Conservation (phyloP, 2,797 vertebrate genomes). For the Smutsia temminckii region DNA sequence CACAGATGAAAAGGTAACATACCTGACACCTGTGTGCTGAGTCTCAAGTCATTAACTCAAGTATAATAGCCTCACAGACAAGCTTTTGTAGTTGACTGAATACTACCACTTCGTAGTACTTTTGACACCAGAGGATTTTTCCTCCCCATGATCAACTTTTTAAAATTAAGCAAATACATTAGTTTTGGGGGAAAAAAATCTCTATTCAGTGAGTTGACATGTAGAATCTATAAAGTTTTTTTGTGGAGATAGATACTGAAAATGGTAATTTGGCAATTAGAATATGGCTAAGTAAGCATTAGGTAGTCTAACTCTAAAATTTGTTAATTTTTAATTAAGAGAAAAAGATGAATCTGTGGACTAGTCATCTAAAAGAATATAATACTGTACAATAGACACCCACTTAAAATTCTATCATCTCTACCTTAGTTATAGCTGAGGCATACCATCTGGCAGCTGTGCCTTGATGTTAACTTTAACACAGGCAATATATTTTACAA, state of each 20-base stretch:
- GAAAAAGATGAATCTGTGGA: not conserved
- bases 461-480: slow-evolving; percentile 24
- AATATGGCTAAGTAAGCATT: not conserved
- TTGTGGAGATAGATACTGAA: not conserved
- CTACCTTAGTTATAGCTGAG: not conserved
- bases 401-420: not conserved
- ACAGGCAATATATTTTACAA: slow-evolving; percentile 55
- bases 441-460: not conserved
- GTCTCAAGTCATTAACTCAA: not conserved
- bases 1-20: not conserved
- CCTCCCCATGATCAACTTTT: not conserved
- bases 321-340: slow-evolving; percentile 32
- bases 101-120: not conserved
- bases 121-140: not conserved
- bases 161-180: slow-evolving; percentile 13
- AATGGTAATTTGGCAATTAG: slow-evolving; percentile 6
- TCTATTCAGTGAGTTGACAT: not conserved
- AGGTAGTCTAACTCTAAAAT: not conserved
- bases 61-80: not conserved
- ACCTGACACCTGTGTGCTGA: not conserved
- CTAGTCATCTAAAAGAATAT: slow-evolving; percentile 17
- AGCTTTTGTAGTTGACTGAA: not conserved
- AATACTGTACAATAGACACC: not conserved
- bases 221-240: slow-evolving; percentile 6
- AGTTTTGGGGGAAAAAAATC: not conserved